Evolutionary conservation across 2,797 vertebrate species (phyloP).

Genomic region (Fistularia commersonii): DNA sequence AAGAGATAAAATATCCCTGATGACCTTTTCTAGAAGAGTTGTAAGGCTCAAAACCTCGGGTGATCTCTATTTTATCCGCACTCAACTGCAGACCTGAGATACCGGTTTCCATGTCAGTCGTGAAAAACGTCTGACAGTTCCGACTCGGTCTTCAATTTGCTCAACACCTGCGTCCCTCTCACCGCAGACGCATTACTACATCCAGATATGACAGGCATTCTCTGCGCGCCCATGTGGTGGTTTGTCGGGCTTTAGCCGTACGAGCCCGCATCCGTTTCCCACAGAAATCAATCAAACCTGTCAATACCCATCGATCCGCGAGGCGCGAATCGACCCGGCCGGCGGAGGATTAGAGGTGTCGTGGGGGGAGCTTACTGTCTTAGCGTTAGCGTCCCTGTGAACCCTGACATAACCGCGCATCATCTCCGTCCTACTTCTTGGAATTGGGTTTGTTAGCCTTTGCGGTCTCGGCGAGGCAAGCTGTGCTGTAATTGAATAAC

Average conservation of each 20-base stretch:
- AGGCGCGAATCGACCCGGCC: constrained; percentile 40
- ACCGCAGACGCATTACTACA: too few relatives aligned
- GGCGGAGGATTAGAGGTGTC: constrained; percentile 58
- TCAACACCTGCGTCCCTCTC: too few relatives aligned
- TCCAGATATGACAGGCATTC: too few relatives aligned
- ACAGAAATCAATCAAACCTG: constrained; percentile 75
- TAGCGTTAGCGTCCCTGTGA: constrained; percentile 38
- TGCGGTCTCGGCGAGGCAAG: constrained; percentile 50
- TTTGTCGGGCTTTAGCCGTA: constrained; percentile 49
- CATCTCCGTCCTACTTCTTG: constrained; percentile 34
- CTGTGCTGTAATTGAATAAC: constrained; percentile 57
- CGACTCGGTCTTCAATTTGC: too few relatives aligned
- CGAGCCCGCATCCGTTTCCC: constrained; percentile 61
- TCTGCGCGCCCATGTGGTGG: neutral
- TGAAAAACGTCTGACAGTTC: too few relatives aligned
- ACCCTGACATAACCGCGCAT: constrained; percentile 50
- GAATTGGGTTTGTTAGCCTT: constrained; percentile 44
- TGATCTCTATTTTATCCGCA: too few relatives aligned
- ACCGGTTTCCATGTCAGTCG: too few relatives aligned
- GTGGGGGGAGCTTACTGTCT: constrained; percentile 34
- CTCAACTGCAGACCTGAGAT: too few relatives aligned
- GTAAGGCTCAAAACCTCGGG: too few relatives aligned
- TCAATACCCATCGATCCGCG: constrained; percentile 67
- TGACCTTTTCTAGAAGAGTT: too few relatives aligned
- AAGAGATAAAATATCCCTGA: too few relatives aligned